A percentile compares a stretch with the other conserved stretches of the same genome.
phyloP scores from a whole-genome alignment of 2,113 vertebrate species.

The Triplophysa siluroides region DNA sequence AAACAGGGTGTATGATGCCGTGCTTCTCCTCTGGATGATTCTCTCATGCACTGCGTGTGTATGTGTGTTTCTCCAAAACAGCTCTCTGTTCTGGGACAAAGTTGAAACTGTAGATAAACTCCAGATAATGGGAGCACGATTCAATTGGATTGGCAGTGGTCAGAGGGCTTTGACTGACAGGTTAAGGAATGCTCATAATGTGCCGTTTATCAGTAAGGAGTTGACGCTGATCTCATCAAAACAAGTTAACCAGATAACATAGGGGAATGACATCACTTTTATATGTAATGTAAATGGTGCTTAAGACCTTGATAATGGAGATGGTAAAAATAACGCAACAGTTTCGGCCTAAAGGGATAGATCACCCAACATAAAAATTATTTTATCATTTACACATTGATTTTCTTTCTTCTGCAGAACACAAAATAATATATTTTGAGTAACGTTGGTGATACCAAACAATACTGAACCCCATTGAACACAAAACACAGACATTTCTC shows the following conservation, averaged over 20 bases:
- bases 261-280: background rate
- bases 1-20: background rate
- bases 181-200: background rate
- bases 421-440: no score
- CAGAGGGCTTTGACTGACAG: slow-evolving; percentile 19
- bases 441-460: no score
- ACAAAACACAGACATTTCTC: no score
- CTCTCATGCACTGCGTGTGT: background rate
- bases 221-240: slow-evolving; percentile 25
- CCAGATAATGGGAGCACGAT: slow-evolving; percentile 33
- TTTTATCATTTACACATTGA: no score
- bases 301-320: no score
- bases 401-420: no score
- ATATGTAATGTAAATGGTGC: background rate
- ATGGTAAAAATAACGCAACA: no score
- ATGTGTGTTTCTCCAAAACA: background rate
- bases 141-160: slow-evolving; percentile 28
- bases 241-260: background rate
- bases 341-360: no score
- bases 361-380: no score
- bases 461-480: no score
- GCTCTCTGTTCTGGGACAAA: slow-evolving; percentile 41
- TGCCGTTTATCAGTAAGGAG: background rate
- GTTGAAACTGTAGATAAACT: slow-evolving; percentile 44
- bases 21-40: background rate